Evolutionary conservation across 1,140 invertebrate genomes (phyloP).

Genomic region (Pollicipes pollicipes): DNA sequence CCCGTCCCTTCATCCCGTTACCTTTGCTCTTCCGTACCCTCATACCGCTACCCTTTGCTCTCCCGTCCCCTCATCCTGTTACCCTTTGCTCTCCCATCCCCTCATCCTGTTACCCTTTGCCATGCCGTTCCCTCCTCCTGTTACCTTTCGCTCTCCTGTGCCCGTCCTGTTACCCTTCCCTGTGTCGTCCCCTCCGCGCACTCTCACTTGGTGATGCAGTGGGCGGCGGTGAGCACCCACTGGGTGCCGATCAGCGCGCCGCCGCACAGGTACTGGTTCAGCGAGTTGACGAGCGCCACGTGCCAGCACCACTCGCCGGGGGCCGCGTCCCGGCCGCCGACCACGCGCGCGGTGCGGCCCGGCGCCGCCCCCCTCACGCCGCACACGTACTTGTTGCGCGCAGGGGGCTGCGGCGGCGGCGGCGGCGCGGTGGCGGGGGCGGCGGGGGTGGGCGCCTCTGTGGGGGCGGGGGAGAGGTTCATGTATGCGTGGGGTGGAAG

Average conservation of each 20-base stretch:
- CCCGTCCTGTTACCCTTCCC: too few relatives aligned
- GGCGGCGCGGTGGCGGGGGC: constrained; percentile 2
- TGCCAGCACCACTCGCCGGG: constrained; percentile 92
- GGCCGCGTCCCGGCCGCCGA: constrained; percentile 74
- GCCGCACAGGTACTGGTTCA: constrained; percentile 89
- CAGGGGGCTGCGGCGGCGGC: too few relatives aligned
- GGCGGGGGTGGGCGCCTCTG: neutral
- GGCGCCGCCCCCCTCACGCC: constrained; percentile 50
- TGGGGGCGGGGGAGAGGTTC: neutral
- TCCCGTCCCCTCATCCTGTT: too few relatives aligned
- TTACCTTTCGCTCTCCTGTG: too few relatives aligned
- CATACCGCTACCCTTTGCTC: too few relatives aligned
- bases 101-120: too few relatives aligned
- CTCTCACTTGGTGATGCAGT: constrained; percentile 83
- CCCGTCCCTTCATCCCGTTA: too few relatives aligned
- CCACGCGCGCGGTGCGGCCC: constrained; percentile 46
- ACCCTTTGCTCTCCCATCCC: too few relatives aligned
- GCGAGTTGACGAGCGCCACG: constrained; percentile 76
- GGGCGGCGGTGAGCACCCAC: constrained; percentile 87
- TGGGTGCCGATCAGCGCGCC: constrained; percentile 82
- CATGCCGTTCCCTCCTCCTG: too few relatives aligned
- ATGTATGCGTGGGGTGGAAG: neutral
- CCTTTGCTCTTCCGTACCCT: too few relatives aligned
- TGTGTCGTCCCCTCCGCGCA: too few relatives aligned
- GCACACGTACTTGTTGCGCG: constrained; percentile 64